phyloP scores from a whole-genome alignment of 2,113 vertebrate species.

The Pluvianellus socialis region DNA sequence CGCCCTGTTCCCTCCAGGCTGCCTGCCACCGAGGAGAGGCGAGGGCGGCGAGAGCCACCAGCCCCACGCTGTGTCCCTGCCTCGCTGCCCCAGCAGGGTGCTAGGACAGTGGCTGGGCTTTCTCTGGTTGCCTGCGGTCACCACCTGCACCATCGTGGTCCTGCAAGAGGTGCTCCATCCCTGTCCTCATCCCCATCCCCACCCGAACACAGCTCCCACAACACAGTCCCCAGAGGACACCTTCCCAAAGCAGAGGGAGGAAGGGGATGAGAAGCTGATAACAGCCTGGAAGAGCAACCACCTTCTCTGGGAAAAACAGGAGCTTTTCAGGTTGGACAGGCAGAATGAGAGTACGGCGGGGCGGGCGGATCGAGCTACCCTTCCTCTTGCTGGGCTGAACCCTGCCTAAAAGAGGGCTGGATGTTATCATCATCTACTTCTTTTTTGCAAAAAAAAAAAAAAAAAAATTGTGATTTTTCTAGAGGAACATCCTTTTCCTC shows the following conservation, averaged over 20 bases:
- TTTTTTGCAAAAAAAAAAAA: background rate
- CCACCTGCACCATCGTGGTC: background rate
- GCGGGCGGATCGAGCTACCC: background rate
- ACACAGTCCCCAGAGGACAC: background rate
- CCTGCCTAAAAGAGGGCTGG: background rate
- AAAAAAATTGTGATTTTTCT: background rate
- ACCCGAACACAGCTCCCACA: background rate
- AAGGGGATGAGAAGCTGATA: background rate
- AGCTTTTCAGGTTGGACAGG: background rate
- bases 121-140: rapidly evolving
- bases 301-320: background rate
- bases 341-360: rapidly evolving
- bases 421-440: background rate
- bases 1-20: rapidly evolving
- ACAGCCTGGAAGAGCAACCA: background rate
- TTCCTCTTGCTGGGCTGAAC: background rate
- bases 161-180: background rate
- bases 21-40: background rate
- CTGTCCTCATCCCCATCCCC: background rate
- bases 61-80: rapidly evolving
- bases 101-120: rapidly evolving
- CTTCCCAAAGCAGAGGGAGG: background rate
- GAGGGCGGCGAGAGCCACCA: background rate
- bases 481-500: background rate
- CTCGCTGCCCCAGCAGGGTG: background rate